Base-by-base conservation (phyloP, 2,888 invertebrate species). In the Lampropteryx suffumata region DNA sequence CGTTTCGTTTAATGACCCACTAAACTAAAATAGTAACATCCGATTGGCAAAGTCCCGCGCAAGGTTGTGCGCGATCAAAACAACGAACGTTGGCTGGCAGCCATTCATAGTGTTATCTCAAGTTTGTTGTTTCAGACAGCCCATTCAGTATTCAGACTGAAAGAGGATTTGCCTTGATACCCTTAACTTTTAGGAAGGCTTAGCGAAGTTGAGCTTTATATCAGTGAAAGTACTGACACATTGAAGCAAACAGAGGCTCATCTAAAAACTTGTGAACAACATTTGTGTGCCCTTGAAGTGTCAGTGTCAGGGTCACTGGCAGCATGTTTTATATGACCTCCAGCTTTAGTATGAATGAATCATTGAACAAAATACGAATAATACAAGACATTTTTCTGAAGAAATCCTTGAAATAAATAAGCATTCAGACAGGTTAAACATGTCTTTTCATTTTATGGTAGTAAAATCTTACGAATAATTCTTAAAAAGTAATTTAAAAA, bases 1-100 rank as follows among this genome's bases (percentile, higher is more conserved):
- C 58, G 67, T 63, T 67, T 62, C 79, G 84, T 79, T 76, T 79
- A 82, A 83, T 77, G 82, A 82, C 79, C 83, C 76, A 81, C 71
- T 81, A 76, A 79, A 79, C 79, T 69, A 74, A 79, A 79, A 81
- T 77, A 76, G 79, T 68, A 64, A 65, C 79, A 74, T 76, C 73
- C 79, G 74, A 82, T 78, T 76, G 78, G 75, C 78, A 71, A 17
- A 69, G 70, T 62, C 65, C 64, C 69, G 64, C 60, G 67, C 80
- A 81, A 82, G 81, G 78, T 77, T 77, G 69, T 53, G 73, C 50
- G 73, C 73, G 65, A 58, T 44, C 69, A 73, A 69, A 54, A 74
- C 55, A 43, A 52, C 73, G 70, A 62, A 72, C 64, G 75, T 67
- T 13, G 12, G 30, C 54, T 42, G 36, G 50, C 57, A 57, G 64